A percentile compares a stretch with the other conserved stretches of the same genome.
These are phyloP conservation scores for Bursaphelenchus okinawaensis DNA, from an alignment of 2,888 invertebrate species.

Conservation along the genomic window DNA sequence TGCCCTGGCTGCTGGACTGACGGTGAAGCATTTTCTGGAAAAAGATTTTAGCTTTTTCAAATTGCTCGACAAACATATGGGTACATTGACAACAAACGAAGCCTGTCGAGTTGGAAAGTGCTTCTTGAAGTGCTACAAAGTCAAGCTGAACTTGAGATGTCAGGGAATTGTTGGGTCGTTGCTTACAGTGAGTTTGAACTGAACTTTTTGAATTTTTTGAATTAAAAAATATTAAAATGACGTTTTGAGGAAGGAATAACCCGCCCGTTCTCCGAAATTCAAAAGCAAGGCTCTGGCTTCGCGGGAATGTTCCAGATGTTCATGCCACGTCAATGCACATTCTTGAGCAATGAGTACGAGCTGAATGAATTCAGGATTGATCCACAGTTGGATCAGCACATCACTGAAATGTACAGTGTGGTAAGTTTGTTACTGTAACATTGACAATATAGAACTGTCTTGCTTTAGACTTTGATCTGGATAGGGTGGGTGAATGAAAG, in stretches of 20 bases:
- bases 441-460: no score
- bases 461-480: no score
- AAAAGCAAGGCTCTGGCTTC: slow-evolving; percentile 28
- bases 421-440: not conserved
- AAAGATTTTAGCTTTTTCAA: slow-evolving; percentile 18
- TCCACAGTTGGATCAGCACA: slow-evolving; percentile 13
- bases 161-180: slow-evolving; percentile 43
- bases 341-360: slow-evolving; percentile 20
- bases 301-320: slow-evolving; percentile 29
- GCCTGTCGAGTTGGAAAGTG: slow-evolving; percentile 35
- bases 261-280: slow-evolving; percentile 34
- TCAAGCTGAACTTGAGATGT: slow-evolving; percentile 41
- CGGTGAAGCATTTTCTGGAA: slow-evolving; percentile 15
- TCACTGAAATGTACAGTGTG: slow-evolving; percentile 4
- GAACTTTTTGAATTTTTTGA: not conserved
- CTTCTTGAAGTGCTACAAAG: slow-evolving; percentile 35
- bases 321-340: slow-evolving; percentile 34
- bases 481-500: no score
- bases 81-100: slow-evolving; percentile 16
- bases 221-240: not conserved
- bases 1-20: slow-evolving; percentile 14
- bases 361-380: slow-evolving; percentile 12
- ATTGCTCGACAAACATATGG: slow-evolving; percentile 18
- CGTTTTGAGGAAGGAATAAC: slow-evolving; percentile 32
- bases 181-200: slow-evolving; percentile 20